Base-by-base conservation (phyloP, 2,888 invertebrate species). In the Lycocerus yunnanus region DNA sequence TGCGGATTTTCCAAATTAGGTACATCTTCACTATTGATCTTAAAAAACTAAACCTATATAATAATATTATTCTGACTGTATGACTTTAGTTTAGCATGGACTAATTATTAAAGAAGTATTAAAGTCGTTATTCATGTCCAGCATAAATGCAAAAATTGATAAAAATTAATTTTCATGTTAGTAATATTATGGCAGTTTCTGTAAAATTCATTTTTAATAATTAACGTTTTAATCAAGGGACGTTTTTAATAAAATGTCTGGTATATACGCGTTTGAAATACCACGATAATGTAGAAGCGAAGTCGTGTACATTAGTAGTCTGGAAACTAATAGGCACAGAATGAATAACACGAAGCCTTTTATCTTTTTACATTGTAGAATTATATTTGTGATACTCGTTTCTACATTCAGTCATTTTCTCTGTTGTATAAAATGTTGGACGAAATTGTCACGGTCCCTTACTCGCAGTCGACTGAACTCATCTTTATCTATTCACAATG, bases 401-500 rank as follows among this genome's bases (percentile, higher is more conserved):
- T 65, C 21, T 66, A 69, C 66, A 67, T 70, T 70, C 66, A 18
- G 60, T 68, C 71, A 18, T 59, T 68, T 61, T 24, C 66, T 67
- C 24, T 60, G 68, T 59, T 59, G 60, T 66, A 74, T 61, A 74
- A 74, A 74, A 72, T 69, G 69, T 43, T 69, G 66, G 65, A 16
- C n/a, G 67, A 70, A 69, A 72, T 61, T 69, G 69, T 69, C 69
- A 72, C 66, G 69, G 58, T 70, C 69, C 66, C 70, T 75, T 75
- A 70, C 24, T 66, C 70, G 69, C 68, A 70, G 58, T 43, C 69
- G 20, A 71, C 69, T 72, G 68, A 24, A 70, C 69, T 69, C 67
- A 66, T 73, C 72, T 65, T 75, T 75, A 72, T 75, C 72, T 73
- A 66, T 59, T 61, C 66, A 66, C 70, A 75, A 72, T 73, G 75